A percentile compares a stretch with the other conserved stretches of the same genome.
These are phyloP conservation scores for Cirrhinus mrigala DNA, from an alignment of 2,797 vertebrate genomes.

Conservation along the genomic window DNA sequence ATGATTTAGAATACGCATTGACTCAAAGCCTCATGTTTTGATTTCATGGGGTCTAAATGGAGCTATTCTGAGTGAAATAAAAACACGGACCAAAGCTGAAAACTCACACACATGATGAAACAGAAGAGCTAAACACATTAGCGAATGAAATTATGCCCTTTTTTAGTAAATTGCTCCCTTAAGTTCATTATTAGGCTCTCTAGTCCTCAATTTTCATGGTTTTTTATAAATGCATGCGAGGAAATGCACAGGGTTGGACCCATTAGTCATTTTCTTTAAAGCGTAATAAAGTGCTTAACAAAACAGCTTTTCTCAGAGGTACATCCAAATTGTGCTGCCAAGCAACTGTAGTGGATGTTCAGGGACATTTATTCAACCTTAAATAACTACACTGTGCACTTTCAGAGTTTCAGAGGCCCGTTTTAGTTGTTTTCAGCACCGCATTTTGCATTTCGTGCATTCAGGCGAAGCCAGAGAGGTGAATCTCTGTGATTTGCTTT, in stretches of 20 bases:
- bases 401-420: conserved; percentile 41
- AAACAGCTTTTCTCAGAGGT: conserved; percentile 38
- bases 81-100: conserved; percentile 41
- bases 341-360: conserved; percentile 52
- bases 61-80: not conserved
- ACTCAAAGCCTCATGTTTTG: not conserved
- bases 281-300: conserved; percentile 48
- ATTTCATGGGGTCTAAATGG: not conserved
- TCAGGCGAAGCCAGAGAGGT: conserved; percentile 4
- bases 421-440: conserved; percentile 27
- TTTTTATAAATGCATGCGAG: not conserved
- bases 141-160: not conserved
- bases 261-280: conserved; percentile 33
- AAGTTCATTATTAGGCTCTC: conserved; percentile 14
- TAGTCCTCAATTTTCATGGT: conserved; percentile 1
- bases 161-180: conserved; percentile 10
- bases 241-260: conserved; percentile 15
- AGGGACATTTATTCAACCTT: conserved; percentile 54
- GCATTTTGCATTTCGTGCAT: conserved; percentile 16
- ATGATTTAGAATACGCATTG: not conserved
- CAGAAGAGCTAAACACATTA: conserved; percentile 23
- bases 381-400: conserved; percentile 59
- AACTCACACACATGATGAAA: not conserved
- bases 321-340: conserved; percentile 46
- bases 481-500: not conserved